phyloP scores from a whole-genome alignment of 1,140 invertebrate genomes.

The Aphidius gifuensis region DNA sequence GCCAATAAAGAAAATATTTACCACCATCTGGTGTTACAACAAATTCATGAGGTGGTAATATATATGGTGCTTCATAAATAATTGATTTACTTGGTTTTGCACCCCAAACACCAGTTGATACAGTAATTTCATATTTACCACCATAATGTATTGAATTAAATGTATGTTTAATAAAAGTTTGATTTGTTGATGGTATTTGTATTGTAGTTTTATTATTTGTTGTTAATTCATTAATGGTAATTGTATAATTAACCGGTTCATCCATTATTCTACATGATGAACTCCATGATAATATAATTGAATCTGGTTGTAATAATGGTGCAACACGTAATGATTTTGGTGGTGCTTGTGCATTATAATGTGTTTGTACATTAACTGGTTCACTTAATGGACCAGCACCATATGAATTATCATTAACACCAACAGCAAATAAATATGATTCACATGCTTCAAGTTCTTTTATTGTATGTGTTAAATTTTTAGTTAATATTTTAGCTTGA shows the following conservation, averaged over 20 bases:
- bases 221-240: slow-evolving; percentile 58
- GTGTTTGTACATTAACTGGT: slow-evolving; percentile 59
- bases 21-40: slow-evolving; percentile 52
- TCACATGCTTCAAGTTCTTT: slow-evolving; percentile 69
- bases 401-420: slow-evolving; percentile 59
- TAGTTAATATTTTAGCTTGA: slow-evolving; percentile 58
- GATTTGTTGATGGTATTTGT: slow-evolving; percentile 50
- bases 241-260: slow-evolving; percentile 59
- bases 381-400: slow-evolving; percentile 64
- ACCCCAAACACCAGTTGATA: slow-evolving; percentile 56
- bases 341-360: slow-evolving; percentile 61
- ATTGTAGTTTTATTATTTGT: slow-evolving; percentile 51
- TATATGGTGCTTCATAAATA: slow-evolving; percentile 57
- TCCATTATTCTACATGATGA: slow-evolving; percentile 57
- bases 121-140: slow-evolving; percentile 62
- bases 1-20: slow-evolving; percentile 66
- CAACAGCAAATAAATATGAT: slow-evolving; percentile 71
- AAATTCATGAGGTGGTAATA: slow-evolving; percentile 66
- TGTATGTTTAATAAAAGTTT: slow-evolving; percentile 53
- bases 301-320: slow-evolving; percentile 52
- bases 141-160: slow-evolving; percentile 62
- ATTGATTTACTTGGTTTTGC: slow-evolving; percentile 52
- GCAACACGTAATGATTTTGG: slow-evolving; percentile 57
- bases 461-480: slow-evolving; percentile 59
- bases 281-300: slow-evolving; percentile 56